Conservation (phyloP, 2,888 invertebrate species). For the Hypsopygia costalis region DNA sequence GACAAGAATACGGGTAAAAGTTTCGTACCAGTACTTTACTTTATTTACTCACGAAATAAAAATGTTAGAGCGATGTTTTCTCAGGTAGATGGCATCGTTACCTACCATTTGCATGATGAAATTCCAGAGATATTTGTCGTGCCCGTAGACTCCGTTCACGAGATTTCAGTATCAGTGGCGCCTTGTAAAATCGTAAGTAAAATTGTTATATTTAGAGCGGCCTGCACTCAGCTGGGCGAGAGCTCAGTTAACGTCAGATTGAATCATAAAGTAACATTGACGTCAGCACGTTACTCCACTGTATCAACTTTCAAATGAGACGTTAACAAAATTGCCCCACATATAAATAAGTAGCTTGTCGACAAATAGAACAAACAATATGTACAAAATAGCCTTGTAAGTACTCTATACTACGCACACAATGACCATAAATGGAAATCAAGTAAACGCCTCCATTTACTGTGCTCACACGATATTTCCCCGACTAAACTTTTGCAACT, state of each 20-base stretch:
- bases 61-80: no score
- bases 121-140: no score
- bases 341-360: conserved; percentile 30
- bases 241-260: conserved; percentile 62
- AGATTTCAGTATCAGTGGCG: conserved; percentile 14
- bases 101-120: no score
- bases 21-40: no score
- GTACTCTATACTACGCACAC: not conserved
- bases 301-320: conserved; percentile 42
- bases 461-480: no score
- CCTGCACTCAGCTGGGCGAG: conserved; percentile 69
- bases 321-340: conserved; percentile 41
- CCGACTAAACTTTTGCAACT: no score
- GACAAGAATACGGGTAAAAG: no score
- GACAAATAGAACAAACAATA: conserved; percentile 14
- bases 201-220: conserved; percentile 70
- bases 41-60: no score
- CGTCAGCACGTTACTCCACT: conserved; percentile 57
- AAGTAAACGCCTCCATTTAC: not conserved
- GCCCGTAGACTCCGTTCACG: not conserved
- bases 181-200: conserved; percentile 41
- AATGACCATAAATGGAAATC: conserved; percentile 7
- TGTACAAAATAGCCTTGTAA: conserved; percentile 4
- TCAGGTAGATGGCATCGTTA: no score
- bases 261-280: conserved; percentile 73